Percentiles rank a stretch among this genome's conserved stretches.
Evolutionary conservation across 2,888 invertebrate species (phyloP).

Genomic region (Cheilosia soror): DNA sequence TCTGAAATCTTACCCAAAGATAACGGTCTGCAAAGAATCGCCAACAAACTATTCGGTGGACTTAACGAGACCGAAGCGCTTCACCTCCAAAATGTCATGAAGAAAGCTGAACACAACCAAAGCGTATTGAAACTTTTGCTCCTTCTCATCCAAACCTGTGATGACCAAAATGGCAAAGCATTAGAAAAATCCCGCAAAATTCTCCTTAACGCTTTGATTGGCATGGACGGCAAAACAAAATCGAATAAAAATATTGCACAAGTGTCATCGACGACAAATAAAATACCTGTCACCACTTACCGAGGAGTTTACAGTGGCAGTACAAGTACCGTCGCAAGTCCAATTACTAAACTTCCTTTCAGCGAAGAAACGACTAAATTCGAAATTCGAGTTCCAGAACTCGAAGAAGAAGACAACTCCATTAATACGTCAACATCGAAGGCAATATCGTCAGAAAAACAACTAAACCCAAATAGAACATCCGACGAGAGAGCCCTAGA

Average conservation of each 20-base stretch:
- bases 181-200: slow-evolving; percentile 89
- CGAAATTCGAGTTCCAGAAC: slow-evolving; percentile 82
- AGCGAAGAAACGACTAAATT: slow-evolving; percentile 82
- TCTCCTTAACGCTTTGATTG: slow-evolving; percentile 88
- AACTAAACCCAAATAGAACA: slow-evolving; percentile 78
- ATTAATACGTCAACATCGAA: slow-evolving; percentile 69
- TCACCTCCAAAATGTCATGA: slow-evolving; percentile 92
- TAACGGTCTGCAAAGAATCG: slow-evolving; percentile 87
- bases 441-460: slow-evolving; percentile 78
- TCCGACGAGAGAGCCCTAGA: slow-evolving; percentile 92
- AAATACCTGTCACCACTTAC: slow-evolving; percentile 77
- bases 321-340: slow-evolving; percentile 74
- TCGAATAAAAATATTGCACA: slow-evolving; percentile 77
- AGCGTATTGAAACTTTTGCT: slow-evolving; percentile 90
- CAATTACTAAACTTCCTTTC: slow-evolving; percentile 72
- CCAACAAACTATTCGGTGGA: slow-evolving; percentile 90
- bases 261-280: slow-evolving; percentile 83
- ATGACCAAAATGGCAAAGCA: slow-evolving; percentile 88
- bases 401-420: slow-evolving; percentile 79
- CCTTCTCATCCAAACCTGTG: slow-evolving; percentile 91
- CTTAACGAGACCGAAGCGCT: slow-evolving; percentile 90
- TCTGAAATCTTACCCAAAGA: slow-evolving; percentile 85
- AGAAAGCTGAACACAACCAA: slow-evolving; percentile 91
- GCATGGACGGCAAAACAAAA: slow-evolving; percentile 85
- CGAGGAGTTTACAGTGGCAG: slow-evolving; percentile 78